Evolutionary conservation across 2,113 vertebrate species (phyloP), one percentile per base, ranked within the genome.

Genomic region (Datnioides undecimradiatus): DNA sequence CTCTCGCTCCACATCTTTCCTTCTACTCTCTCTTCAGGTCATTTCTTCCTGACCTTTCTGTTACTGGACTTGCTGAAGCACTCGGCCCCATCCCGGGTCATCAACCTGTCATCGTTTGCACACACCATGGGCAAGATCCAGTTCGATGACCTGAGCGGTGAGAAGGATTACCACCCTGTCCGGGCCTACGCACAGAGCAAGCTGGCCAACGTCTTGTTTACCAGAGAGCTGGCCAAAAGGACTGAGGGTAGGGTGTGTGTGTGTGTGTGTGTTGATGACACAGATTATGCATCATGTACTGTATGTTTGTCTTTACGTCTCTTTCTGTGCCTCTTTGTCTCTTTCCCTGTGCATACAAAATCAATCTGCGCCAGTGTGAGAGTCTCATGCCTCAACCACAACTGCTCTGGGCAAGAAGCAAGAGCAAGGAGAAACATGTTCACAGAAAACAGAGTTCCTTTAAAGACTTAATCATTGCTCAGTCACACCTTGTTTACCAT

Each of bases 11-110:
- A n/a, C 1, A 2, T 29, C 34, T 51, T 46, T 29, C 40, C 29
- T 34, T 43, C 19, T 27, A 6, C 36, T 10, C 52, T 45, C 45
- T 52, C 38, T 34, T 40, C 59, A 95, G 94, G 94, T 45, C 95
- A 95, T 72, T 95, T 95, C 87, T 93, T 95, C 79, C 85, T 95
- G 62, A 95, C 94, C 5, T 95, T 93, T 51, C 88, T 95, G 41
- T 75, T 95, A 21, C 77, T 95, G 78, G 94, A 95, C 76, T 66
- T 94, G 75, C 82, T 95, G 77, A 95, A 95, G 84, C 90, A 93
- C 82, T 95, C 95, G 0, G 91, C 92, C n/a, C 95, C 94, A 11
- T 92, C 95, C 27, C 89, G 91, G 34, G 85, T 95, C 48, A 95
- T 95, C 85, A 95, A 94, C 49, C 23, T 95, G 36, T 90, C 94